Evolutionary conservation across 2,797 vertebrate genomes (phyloP), one percentile per base, ranked within the genome.

Genomic region (Lophotriccus pileatus): DNA sequence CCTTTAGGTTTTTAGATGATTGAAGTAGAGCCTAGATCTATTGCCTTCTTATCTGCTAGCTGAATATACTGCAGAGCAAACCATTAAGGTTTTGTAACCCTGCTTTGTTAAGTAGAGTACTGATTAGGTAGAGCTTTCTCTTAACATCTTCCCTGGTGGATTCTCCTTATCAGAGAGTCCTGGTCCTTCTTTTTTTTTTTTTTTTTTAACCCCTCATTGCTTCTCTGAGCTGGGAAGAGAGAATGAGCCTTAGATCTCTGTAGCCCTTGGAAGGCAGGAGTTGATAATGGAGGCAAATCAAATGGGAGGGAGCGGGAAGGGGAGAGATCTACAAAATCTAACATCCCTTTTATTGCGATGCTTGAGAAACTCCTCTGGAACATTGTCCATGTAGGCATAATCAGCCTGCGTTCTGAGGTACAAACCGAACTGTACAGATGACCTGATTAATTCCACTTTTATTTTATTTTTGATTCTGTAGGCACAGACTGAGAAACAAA

Each of bases 171-270:
- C n/a, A n/a, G n/a, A n/a, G 15, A 90, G 20, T 32, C 46, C 11
- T 12, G 15, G 70, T 63, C 2, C 0, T 5, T 41, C 24, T 16
- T 16, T 22, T 22, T 18, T 24, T 16, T 16, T 23, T 22, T 18
- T 28, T 3, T 1, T 9, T 4, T 14, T 22, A 6, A 3, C 2
- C 18, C 6, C 32, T 24, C 24, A 55, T 16, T 19, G 39, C 27
- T 2, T 4, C 23, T 25, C 22, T 89, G 24, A 27, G 39, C 25
- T 84, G 2, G 32, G 32, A 50, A 73, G 22, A 75, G 14, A 62
- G 3, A n/a, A 56, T 66, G 14, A 76, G 24, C 27, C 41, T 74
- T 82, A 52, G 23, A 41, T 84, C 14, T 62, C 47, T 44, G 9
- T 63, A 39, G 43, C 17, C 7, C 24, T 87, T 91, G 39, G 37